Conservation (phyloP, 2,113 vertebrate species). For the Tragelaphus scriptus region DNA sequence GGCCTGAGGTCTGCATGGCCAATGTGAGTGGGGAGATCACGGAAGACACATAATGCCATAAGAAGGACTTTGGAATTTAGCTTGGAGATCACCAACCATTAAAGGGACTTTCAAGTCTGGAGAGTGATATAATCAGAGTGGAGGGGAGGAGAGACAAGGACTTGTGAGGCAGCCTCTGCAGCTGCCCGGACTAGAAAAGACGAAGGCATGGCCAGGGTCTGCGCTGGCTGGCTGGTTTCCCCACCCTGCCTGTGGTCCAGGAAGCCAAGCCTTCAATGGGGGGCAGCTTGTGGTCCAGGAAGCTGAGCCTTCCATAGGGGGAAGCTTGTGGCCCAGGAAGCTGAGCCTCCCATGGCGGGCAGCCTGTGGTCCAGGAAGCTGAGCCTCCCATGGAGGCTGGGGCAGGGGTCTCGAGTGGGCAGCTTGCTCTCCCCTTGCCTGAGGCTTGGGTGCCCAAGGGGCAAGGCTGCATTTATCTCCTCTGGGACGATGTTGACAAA, state of each 20-base stretch:
- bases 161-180: not conserved
- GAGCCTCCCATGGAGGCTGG: not conserved
- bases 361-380: not conserved
- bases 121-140: not conserved
- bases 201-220: not conserved
- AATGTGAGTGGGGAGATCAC: not conserved
- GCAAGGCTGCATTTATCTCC: not conserved
- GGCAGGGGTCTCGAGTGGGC: not conserved
- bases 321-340: not conserved
- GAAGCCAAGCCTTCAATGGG: not conserved
- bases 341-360: not conserved
- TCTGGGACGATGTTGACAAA: conserved; percentile 58
- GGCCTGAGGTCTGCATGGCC: not conserved
- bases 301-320: not conserved
- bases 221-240: not conserved
- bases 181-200: not conserved
- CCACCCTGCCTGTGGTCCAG: not conserved
- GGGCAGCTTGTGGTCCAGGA: not conserved
- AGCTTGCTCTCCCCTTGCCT: not conserved
- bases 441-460: not conserved
- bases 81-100: not conserved
- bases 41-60: not conserved
- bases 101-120: not conserved
- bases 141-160: not conserved
- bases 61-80: not conserved